Conservation (phyloP, 2,797 vertebrate genomes). For the Holocentrus rufus region DNA sequence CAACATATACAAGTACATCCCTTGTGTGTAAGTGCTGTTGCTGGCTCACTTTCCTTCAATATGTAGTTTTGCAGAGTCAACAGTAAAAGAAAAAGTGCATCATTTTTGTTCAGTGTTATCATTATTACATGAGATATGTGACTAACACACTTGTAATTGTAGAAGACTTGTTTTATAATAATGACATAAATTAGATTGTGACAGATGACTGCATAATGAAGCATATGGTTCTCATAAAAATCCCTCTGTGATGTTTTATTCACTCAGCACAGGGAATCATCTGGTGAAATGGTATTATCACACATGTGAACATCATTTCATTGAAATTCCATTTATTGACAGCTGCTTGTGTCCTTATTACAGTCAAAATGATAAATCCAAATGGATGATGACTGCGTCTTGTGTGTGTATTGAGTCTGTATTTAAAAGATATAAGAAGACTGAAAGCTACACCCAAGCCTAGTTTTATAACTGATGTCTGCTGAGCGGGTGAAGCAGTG, state of each 20-base stretch:
- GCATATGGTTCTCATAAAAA: neutral
- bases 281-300: neutral
- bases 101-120: too few relatives aligned
- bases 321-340: neutral
- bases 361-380: neutral
- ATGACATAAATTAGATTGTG: neutral
- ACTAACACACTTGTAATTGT: too few relatives aligned
- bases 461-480: neutral
- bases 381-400: neutral
- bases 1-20: too few relatives aligned
- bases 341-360: neutral
- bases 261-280: neutral
- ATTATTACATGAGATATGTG: too few relatives aligned
- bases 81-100: neutral
- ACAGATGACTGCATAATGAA: neutral
- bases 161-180: neutral
- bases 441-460: neutral
- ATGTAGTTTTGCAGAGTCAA: neutral
- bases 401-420: neutral
- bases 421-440: conserved; percentile 49
- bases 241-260: neutral
- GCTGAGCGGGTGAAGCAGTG: neutral
- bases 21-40: neutral
- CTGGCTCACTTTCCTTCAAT: neutral
- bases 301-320: neutral